Base-by-base conservation (phyloP, 2,113 vertebrate genomes). In the Otus sunia region DNA sequence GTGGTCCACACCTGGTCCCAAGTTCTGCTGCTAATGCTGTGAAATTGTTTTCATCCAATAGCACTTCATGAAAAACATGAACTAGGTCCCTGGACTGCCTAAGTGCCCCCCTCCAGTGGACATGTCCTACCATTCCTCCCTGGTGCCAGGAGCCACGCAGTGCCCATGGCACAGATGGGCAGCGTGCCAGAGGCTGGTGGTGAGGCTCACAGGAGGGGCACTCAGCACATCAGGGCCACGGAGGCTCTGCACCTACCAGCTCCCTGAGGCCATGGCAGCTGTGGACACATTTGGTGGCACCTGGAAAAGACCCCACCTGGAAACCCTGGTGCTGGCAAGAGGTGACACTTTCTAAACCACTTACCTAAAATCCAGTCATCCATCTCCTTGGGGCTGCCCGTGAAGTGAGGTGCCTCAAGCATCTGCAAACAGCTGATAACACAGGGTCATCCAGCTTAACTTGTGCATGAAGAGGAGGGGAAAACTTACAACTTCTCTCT, bases 131-230 rank as follows among this genome's bases (percentile, higher is more conserved):
- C 21, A 16, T 22, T 10, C 75, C 15, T 3, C 16, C 16, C 22
- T 17, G 34, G 32, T n/a, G 30, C 39, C 50, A 77, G 29, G n/a
- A 86, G 76, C 73, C 3, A 2, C 0, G 0, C 4, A 2, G 47
- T 17, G 32, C 19, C 59, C 4, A 1, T 3, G 23, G 55, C 63
- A 76, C 43, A 59, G 34, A 25, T 1, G 2, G 29, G 17, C n/a
- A 56, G 7, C 0, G 0, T 66, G 36, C 12, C 8, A 5, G 59
- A 37, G 53, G 15, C 59, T 50, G 52, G 29, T 3, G 1, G 49
- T 0, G 2, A 58, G 20, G 29, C 6, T 80, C 37, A 53, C 4
- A 5, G 19, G 5, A 77, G 21, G 17, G 84, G 39, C 26, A 19
- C 39, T 15, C 52, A 49, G 32, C 13, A 34, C 47, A 29, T 21